Conservation (phyloP, 2,113 vertebrate genomes). For the Stigmatopora argus region DNA sequence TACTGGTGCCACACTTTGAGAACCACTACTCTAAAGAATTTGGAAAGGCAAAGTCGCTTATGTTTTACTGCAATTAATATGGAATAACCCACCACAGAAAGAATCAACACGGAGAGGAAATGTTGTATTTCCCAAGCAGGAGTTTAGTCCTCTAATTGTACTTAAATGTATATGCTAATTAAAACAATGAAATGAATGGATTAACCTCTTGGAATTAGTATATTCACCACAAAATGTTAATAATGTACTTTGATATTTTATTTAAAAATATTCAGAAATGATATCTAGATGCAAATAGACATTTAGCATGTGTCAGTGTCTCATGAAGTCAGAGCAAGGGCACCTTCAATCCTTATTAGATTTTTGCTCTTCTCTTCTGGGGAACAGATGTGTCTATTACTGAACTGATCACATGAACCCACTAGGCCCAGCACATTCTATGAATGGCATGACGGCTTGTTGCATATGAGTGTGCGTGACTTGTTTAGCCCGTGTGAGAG, state of each 20-base stretch:
- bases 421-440: not conserved
- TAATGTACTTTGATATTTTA: not conserved
- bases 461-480: constrained; percentile 28
- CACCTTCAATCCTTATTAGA: constrained; percentile 39
- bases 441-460: constrained; percentile 23
- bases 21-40: not conserved
- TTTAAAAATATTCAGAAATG: not conserved
- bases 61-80: not conserved
- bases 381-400: constrained; percentile 25
- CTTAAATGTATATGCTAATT: not conserved
- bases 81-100: not conserved
- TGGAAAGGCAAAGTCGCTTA: not conserved
- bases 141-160: not conserved
- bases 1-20: no score
- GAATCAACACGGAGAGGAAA: not conserved
- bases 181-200: not conserved
- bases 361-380: constrained; percentile 18
- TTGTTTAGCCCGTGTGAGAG: constrained; percentile 54
- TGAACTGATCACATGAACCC: constrained; percentile 31
- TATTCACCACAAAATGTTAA: not conserved
- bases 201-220: not conserved
- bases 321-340: constrained; percentile 25
- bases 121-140: not conserved
- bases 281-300: not conserved
- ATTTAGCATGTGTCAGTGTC: constrained; percentile 6